Base-by-base conservation (phyloP, 2,797 vertebrate species). In the Thunnus albacares region DNA sequence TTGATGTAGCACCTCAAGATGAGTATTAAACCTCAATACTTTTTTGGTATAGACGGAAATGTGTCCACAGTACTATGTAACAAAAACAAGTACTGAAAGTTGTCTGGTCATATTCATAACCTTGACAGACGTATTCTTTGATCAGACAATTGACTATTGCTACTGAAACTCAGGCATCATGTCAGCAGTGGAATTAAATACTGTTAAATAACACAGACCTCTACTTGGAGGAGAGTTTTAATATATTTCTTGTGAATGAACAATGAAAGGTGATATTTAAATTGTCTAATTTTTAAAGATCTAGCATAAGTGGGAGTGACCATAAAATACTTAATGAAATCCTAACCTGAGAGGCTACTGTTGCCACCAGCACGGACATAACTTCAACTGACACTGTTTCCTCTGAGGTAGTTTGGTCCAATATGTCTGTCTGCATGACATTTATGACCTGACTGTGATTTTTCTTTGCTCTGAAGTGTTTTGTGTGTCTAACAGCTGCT, bases 371-470 rank as follows among this genome's bases (percentile, higher is more conserved):
- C 15, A 20, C 17, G 5, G 4, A 6, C 61, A 2, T 41, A 24
- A 51, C 55, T 56, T 66, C 6, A 59, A 15, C 22, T 66, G 60
- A 26, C 8, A 6, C 2, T 7, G 28, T 38, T 41, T 60, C 41
- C 55, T 30, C 59, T 58, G 33, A 38, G 61, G 15, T 12, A 18
- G 41, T 71, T 76, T 52, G 15, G 6, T 66, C 51, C 18, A 38
- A 66, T 49, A 49, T 4, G 20, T 24, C 51, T 45, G 30, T 51
- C 24, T 63, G 15, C 18, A 53, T 53, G 49, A 70, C 12, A 63
- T 10, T 52, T 35, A 13, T 64, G 47, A 67, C 26, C 55, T 41
- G 13, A 62, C 13, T 17, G 1, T 30, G 22, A 43, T 43, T 33
- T 63, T 57, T 64, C 14, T 14, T 62, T 15, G 6, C 28, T 57